Conservation (phyloP, 2,888 invertebrate genomes). For the Tetropium fuscum region DNA sequence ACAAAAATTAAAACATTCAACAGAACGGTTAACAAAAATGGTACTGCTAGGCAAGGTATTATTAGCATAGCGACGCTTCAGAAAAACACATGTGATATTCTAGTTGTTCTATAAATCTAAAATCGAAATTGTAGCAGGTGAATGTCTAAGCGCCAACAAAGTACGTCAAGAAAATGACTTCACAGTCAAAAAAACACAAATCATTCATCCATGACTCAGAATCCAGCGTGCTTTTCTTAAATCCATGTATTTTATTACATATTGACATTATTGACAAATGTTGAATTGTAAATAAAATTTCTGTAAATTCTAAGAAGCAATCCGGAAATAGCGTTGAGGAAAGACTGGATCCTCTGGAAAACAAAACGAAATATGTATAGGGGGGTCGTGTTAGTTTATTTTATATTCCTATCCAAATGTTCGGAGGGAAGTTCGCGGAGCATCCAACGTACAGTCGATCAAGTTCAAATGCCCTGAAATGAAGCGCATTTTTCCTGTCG, state of each 20-base stretch:
- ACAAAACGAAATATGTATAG: constrained; percentile 63
- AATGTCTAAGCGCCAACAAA: too few relatives aligned
- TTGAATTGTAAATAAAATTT: constrained; percentile 43
- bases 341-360: constrained; percentile 61
- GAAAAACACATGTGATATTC: too few relatives aligned
- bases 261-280: constrained; percentile 19
- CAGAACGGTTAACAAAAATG: too few relatives aligned
- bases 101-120: too few relatives aligned
- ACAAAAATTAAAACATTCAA: too few relatives aligned
- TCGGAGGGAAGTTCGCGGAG: constrained; percentile 59
- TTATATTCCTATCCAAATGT: constrained; percentile 66
- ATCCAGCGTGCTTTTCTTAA: constrained; percentile 1
- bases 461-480: constrained; percentile 1
- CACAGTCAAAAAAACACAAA: too few relatives aligned
- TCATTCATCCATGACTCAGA: too few relatives aligned
- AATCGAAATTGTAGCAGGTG: too few relatives aligned
- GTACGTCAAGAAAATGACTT: too few relatives aligned
- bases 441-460: constrained; percentile 52
- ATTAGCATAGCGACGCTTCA: too few relatives aligned
- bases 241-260: constrained; percentile 26
- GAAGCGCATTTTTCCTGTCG: constrained; percentile 12
- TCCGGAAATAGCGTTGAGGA: constrained; percentile 60
- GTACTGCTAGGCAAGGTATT: too few relatives aligned
- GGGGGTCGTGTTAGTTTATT: constrained; percentile 64
- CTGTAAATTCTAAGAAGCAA: constrained; percentile 53